Evolutionary conservation across 2,888 invertebrate genomes (phyloP), one percentile per base, ranked within the genome.

Genomic region (Odontocerum albicorne): DNA sequence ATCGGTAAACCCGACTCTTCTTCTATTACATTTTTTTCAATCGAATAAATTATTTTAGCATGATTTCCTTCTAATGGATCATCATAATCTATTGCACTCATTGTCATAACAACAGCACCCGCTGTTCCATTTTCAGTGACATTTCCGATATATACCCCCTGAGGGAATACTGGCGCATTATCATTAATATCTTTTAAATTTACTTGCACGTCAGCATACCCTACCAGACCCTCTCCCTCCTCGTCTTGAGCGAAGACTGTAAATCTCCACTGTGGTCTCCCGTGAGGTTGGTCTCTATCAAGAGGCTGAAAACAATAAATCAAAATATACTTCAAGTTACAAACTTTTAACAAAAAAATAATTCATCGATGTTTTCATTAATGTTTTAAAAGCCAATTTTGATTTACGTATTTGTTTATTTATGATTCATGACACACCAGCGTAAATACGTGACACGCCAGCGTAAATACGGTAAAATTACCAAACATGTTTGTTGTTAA

Each of bases 11-110:
- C 76, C 44, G 74, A 71, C 58, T 79, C 77, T 63, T 80, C 79
- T 63, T 80, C 79, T 55, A 77, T 74, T 49, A 75, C 75, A 63
- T 77, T 77, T 66, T 75, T 75, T 63, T 76, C 75, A 53, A 77
- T 77, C 36, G 76, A 75, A 66, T 84, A 84, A 13, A 76, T 77
- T 53, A 84, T 68, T 57, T 76, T 73, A 2, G 83, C 82, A 66
- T 84, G 81, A 21, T 73, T 71, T 21, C 78, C 79, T 66, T 80
- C 79, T 55, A 72, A 71, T 6, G 77, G 75, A 53, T 77, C 78
- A 66, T 83, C 83, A 62, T 76, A 75, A 64, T 83, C 83, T 10
- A 73, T 72, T 2, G 81, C 81, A n/a, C 74, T 74, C 69, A 81
- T 80, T 3, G 78, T 79, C 79, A 81, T 78, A 22, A 82, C 80